Percentiles rank a stretch among this genome's conserved stretches.
phyloP scores from a whole-genome alignment of 2,888 invertebrate species.

The Chrysolina haemoptera region DNA sequence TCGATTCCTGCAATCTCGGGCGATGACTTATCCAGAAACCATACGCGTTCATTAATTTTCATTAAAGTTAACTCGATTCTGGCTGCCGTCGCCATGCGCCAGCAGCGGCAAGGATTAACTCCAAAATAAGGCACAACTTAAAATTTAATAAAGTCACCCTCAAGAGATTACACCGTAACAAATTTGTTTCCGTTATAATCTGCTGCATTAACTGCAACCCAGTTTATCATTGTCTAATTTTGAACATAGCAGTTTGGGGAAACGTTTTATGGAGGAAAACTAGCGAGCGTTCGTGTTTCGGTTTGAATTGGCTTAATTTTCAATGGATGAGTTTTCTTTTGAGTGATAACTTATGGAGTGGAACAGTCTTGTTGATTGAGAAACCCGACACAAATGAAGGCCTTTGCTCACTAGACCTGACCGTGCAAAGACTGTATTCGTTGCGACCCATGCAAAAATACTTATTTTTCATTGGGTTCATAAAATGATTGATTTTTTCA shows the following conservation, averaged over 20 bases:
- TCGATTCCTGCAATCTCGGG: background rate
- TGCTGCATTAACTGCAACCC: slow-evolving; percentile 42
- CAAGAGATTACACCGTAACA: slow-evolving; percentile 48
- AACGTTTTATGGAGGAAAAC: slow-evolving; percentile 13
- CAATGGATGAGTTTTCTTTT: no score
- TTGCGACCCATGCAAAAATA: no score
- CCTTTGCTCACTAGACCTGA: no score
- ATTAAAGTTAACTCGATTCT: slow-evolving; percentile 41
- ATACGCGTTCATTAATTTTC: slow-evolving; percentile 42
- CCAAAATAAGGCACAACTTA: slow-evolving; percentile 46
- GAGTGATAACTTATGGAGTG: no score
- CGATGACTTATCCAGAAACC: slow-evolving; percentile 15
- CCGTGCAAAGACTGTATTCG: no score
- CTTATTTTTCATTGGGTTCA: no score
- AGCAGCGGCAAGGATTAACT: slow-evolving; percentile 40
- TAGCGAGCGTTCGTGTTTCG: background rate
- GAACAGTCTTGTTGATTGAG: no score
- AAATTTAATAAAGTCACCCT: slow-evolving; percentile 53
- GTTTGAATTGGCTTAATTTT: no score
- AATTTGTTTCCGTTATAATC: slow-evolving; percentile 53
- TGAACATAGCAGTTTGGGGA: slow-evolving; percentile 17
- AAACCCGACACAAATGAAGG: no score
- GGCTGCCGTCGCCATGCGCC: slow-evolving; percentile 29
- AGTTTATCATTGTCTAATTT: slow-evolving; percentile 17
- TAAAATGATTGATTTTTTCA: no score